Evolutionary conservation across 2,888 invertebrate genomes (phyloP).

Genomic region (Cyaniris semiargus): DNA sequence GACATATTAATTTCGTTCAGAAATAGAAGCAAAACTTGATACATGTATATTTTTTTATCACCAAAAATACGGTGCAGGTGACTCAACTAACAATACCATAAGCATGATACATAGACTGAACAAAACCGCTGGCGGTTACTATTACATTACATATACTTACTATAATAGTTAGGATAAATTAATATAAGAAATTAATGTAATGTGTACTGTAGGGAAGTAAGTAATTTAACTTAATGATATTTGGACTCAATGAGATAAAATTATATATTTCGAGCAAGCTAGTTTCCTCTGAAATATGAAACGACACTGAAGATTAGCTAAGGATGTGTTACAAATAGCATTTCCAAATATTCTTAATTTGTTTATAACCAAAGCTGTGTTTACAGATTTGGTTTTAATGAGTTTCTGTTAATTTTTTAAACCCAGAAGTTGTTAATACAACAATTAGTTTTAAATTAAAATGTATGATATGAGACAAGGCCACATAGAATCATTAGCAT

Average conservation of each 20-base stretch:
- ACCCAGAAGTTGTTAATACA: neutral
- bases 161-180: slow-evolving; percentile 29
- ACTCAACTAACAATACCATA: slow-evolving; percentile 1
- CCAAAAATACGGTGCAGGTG: neutral
- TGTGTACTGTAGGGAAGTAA: neutral
- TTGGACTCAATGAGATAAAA: neutral
- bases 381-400: neutral
- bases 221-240: neutral
- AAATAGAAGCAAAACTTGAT: neutral
- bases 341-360: neutral
- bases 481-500: neutral
- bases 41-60: neutral
- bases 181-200: neutral
- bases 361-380: neutral
- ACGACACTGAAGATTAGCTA: neutral
- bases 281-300: neutral
- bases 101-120: slow-evolving; percentile 34
- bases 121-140: slow-evolving; percentile 36
- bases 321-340: neutral
- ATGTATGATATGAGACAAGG: neutral
- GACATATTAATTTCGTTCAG: neutral
- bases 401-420: neutral
- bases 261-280: neutral
- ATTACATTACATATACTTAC: slow-evolving; percentile 22
- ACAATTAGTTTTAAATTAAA: neutral